Evolutionary conservation across 2,888 invertebrate genomes (phyloP).

Genomic region (Xestia rhomboidea): DNA sequence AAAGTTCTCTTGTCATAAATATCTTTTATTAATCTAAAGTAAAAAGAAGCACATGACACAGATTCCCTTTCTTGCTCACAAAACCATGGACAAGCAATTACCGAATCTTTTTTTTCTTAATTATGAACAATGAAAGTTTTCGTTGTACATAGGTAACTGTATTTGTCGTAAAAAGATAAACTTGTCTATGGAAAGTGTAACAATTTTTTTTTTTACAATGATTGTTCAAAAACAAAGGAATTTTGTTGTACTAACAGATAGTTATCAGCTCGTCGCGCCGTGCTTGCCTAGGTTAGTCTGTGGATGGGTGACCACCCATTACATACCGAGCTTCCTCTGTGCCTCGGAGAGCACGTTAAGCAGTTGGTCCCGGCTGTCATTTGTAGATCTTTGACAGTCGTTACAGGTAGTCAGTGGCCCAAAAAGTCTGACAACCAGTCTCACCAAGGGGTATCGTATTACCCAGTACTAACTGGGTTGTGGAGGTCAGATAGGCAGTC

Average conservation of each 20-base stretch:
- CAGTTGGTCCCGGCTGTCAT: no score
- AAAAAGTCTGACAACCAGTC: no score
- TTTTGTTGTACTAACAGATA: conserved; percentile 19
- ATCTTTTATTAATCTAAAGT: conserved; percentile 30
- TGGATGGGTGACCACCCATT: no score
- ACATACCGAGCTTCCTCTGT: no score
- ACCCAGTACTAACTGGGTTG: no score
- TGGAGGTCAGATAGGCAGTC: no score
- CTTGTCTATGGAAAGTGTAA: conserved; percentile 43
- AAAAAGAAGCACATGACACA: conserved; percentile 40
- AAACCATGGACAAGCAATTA: conserved; percentile 54
- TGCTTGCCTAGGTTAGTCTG: no score
- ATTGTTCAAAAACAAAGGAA: conserved; percentile 16
- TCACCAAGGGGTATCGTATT: no score
- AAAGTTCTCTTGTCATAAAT: conserved; percentile 33
- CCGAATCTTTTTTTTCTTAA: conserved; percentile 50
- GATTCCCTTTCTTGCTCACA: conserved; percentile 46
- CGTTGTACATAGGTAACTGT: conserved; percentile 2
- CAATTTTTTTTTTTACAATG: conserved; percentile 19
- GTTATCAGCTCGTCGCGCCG: no score
- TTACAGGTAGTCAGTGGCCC: no score
- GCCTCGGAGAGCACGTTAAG: no score
- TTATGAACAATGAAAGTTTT: conserved; percentile 56
- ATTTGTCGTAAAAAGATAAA: conserved; percentile 37
- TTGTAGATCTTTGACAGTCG: no score